Evolutionary conservation across 2,113 vertebrate species (phyloP).

Genomic region (Callipepla californica): DNA sequence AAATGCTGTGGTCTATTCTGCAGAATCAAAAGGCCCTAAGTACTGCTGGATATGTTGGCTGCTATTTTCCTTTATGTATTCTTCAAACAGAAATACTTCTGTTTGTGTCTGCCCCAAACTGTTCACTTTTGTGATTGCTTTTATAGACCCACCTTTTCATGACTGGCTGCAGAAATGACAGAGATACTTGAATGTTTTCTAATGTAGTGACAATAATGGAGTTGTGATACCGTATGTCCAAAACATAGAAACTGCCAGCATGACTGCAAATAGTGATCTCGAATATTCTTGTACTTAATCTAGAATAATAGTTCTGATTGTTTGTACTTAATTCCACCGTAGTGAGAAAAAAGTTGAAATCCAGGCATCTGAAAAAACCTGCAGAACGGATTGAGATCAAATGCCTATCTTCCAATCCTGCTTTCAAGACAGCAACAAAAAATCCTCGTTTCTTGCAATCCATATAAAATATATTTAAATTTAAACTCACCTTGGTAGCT

Average conservation of each 20-base stretch:
- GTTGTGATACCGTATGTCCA: background rate
- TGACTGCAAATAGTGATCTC: background rate
- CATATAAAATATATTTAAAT: background rate
- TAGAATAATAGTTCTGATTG: background rate
- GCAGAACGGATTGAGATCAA: background rate
- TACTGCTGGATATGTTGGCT: background rate
- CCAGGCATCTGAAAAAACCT: background rate
- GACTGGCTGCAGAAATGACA: background rate
- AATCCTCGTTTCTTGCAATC: background rate
- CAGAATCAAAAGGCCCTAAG: background rate
- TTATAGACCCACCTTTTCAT: background rate
- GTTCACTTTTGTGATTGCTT: background rate
- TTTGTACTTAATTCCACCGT: background rate
- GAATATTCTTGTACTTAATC: background rate
- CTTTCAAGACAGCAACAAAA: background rate
- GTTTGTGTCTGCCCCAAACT: background rate
- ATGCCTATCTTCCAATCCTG: background rate
- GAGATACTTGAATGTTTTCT: background rate
- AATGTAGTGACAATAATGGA: background rate
- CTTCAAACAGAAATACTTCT: background rate
- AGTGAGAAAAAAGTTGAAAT: background rate
- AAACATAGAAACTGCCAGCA: background rate
- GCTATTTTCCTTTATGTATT: background rate
- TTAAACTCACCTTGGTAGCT: background rate
- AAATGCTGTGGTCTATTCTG: background rate